These are phyloP conservation scores for Prolemur simus DNA, from an alignment of 2,113 vertebrate genomes.

Conservation along the genomic window DNA sequence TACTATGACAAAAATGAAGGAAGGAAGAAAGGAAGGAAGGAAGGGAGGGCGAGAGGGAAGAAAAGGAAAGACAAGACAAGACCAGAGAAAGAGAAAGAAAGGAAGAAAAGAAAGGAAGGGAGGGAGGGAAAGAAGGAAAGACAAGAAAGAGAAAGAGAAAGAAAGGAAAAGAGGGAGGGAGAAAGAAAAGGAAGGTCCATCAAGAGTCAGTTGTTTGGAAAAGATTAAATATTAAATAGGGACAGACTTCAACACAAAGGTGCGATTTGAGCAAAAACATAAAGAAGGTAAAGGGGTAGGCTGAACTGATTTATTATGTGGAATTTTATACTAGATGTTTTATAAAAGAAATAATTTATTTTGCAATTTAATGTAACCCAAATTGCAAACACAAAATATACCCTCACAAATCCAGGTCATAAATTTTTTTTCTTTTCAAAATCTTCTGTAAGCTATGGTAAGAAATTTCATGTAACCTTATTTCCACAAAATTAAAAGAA, in stretches of 20 bases:
- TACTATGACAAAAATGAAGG: background rate
- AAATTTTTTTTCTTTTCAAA: background rate
- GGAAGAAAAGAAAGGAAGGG: rapidly evolving
- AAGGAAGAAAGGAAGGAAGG: too few relatives aligned
- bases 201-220: background rate
- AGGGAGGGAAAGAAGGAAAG: too few relatives aligned
- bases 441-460: background rate
- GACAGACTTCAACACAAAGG: background rate
- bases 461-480: background rate
- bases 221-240: background rate
- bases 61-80: too few relatives aligned
- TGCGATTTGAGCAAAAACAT: background rate
- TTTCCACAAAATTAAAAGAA: background rate
- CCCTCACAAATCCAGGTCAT: background rate
- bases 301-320: background rate
- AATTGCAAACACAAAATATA: background rate
- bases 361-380: background rate
- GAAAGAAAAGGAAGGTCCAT: background rate
- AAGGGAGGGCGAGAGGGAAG: background rate
- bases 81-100: background rate
- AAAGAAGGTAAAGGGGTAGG: background rate
- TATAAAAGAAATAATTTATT: background rate
- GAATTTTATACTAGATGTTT: background rate
- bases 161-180: rapidly evolving
- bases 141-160: background rate